These are phyloP conservation scores for Tokudaia tokunoshimensis DNA, from an alignment of 2,797 vertebrate species.

Conservation along the genomic window DNA sequence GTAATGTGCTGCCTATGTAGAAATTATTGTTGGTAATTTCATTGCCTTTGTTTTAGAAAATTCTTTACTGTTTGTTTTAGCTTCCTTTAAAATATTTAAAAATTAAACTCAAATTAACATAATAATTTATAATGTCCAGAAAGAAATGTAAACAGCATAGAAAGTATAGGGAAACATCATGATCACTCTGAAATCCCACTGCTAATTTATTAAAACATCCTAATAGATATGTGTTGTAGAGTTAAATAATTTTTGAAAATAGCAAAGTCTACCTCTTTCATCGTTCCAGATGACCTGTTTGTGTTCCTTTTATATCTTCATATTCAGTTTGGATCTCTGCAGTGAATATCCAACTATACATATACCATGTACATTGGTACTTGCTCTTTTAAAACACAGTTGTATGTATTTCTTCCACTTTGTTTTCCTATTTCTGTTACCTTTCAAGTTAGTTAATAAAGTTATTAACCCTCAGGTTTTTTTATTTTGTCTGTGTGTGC, in stretches of 20 bases:
- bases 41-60: neutral
- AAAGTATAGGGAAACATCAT: neutral
- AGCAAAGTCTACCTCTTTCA: neutral
- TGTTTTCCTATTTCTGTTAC: neutral
- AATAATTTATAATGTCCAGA: neutral
- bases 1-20: neutral
- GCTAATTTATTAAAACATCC: neutral
- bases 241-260: neutral
- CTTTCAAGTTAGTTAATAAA: neutral
- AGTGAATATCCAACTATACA: neutral
- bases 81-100: neutral
- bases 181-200: neutral
- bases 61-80: neutral
- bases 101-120: neutral
- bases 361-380: neutral
- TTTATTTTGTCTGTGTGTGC: neutral
- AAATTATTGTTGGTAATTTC: neutral
- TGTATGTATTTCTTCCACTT: neutral
- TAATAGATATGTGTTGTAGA: neutral
- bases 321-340: neutral
- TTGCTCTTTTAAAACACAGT: neutral
- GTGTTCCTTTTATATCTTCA: neutral
- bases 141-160: neutral
- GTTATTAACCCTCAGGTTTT: neutral
- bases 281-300: neutral